Conservation (phyloP, 2,113 vertebrate species). For the Pteruthius melanotis region DNA sequence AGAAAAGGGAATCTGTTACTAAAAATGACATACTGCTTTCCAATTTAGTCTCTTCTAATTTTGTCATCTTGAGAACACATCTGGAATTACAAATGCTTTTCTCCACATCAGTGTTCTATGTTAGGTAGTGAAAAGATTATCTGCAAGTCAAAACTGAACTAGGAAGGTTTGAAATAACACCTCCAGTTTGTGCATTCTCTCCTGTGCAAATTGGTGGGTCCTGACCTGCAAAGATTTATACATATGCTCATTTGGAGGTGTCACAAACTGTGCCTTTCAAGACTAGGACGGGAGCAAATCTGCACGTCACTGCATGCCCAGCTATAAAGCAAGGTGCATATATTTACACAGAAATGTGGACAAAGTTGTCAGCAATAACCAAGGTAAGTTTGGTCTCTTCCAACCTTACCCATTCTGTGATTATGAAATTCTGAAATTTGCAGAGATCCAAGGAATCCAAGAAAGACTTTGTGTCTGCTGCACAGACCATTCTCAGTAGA, state of each 20-base stretch:
- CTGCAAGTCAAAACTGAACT: not conserved
- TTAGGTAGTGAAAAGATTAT: not conserved
- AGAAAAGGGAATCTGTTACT: conserved; percentile 46
- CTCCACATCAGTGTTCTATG: not conserved
- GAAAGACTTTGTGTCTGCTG: not conserved
- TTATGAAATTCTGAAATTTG: not conserved
- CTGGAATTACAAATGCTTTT: not conserved
- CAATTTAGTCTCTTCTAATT: not conserved
- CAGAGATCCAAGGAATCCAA: not conserved
- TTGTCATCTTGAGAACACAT: not conserved
- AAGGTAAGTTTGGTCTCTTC: not conserved
- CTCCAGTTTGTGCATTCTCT: not conserved
- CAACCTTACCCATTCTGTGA: not conserved
- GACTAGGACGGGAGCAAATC: not conserved
- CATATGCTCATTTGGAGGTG: not conserved
- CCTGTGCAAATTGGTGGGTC: not conserved
- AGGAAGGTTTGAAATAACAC: not conserved
- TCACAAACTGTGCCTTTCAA: not conserved
- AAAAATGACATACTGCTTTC: not conserved
- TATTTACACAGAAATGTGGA: not conserved
- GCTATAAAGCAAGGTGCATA: not conserved
- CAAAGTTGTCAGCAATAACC: not conserved
- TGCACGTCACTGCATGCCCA: not conserved
- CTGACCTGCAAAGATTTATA: not conserved
- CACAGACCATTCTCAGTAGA: not conserved